Evolutionary conservation across 2,797 vertebrate species (phyloP).

Genomic region (Pangasius macronema): DNA sequence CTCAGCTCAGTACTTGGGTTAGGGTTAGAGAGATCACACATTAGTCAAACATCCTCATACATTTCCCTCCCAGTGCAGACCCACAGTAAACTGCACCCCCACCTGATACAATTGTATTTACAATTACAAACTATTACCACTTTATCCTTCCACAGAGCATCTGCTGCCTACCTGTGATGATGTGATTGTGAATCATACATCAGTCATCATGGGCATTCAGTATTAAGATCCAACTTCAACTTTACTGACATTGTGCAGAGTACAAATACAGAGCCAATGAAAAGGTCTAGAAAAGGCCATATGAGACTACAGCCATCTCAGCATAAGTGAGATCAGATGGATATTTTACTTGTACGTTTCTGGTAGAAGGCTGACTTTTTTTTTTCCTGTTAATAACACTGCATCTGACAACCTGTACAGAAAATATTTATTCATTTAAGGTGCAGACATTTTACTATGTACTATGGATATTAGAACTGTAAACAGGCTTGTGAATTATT

Average conservation of each 20-base stretch:
- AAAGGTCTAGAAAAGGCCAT: background rate
- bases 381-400: conserved; percentile 4
- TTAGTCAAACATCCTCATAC: background rate
- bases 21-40: background rate
- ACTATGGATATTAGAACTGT: conserved; percentile 23
- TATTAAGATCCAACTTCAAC: background rate
- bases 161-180: conserved; percentile 27
- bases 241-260: too few species aligned
- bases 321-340: background rate
- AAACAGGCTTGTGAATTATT: conserved; percentile 47
- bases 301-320: background rate
- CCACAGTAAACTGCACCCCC: background rate
- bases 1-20: too few species aligned
- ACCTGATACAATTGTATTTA: background rate
- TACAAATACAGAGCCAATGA: too few species aligned
- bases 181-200: conserved; percentile 29
- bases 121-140: conserved; percentile 3
- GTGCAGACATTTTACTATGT: background rate
- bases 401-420: conserved; percentile 9
- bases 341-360: background rate
- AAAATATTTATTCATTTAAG: conserved; percentile 12
- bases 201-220: conserved; percentile 1
- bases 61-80: background rate
- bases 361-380: background rate
- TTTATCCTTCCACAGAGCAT: background rate